Base-by-base conservation (phyloP, 1,140 invertebrate genomes). In the Apis florea region DNA sequence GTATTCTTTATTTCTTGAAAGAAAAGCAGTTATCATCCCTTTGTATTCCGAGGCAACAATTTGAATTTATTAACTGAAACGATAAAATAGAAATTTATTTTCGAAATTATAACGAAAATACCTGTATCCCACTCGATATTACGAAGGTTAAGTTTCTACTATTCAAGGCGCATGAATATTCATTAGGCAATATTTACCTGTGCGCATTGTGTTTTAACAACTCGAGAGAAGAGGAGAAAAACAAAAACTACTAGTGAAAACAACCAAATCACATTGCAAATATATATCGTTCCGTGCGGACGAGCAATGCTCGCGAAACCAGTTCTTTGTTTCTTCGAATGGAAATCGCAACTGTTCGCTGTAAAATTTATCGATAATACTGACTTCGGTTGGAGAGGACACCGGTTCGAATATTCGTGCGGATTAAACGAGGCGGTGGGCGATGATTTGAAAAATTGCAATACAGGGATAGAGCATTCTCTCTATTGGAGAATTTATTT, bases 271-370 rank as follows among this genome's bases (percentile, higher is more conserved):
- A n/a, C 13, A 54, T 12, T 15, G 53, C 9, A 31, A 71, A 21
- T 56, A 26, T 56, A 26, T 19, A 8, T 40, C 17, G 49, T 53
- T 53, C 12, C 49, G 40, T 49, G 61, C 73, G 12, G 24, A 54
- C 19, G 17, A 9, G 0, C 2, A 19, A 53, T 54, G 11, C 64
- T 24, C 12, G 75, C 54, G 26, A 31, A 78, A 78, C 75, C 75
- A 69, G 66, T 78, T 69, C 75, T 78, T 59, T 58, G 75, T 69
- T 78, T 59, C 73, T 64, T 26, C 17, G 19, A 13, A 9, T 54
- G 51, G 69, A 31, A 66, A 8, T 51, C 3, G 73, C 49, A 17
- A 49, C 21, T 54, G 19, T 54, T 54, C 61, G 11, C 19, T 40
- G n/a, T 17, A 8, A 51, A 78, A 78, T 19, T 56, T 69, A 58